Base-by-base conservation (phyloP, 2,113 vertebrate genomes). In the Danionella cerebrum region DNA sequence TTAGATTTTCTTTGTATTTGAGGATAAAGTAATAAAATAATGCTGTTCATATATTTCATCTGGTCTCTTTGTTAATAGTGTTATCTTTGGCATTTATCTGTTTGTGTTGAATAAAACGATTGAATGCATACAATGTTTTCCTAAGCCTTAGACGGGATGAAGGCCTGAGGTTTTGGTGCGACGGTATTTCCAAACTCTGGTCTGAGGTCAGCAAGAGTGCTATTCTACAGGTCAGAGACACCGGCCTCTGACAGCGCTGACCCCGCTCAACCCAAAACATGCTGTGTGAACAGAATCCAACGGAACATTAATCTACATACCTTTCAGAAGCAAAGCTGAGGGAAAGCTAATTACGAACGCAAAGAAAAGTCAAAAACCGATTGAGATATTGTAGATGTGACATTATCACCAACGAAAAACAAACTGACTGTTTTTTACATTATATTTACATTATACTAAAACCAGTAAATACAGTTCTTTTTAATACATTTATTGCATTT, bases 201-300 rank as follows among this genome's bases (percentile, higher is more conserved):
- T 29, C 19, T 36, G 27, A 35, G 35, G 60, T 31, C 59, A 36
- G 59, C 3, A 44, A 64, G 29, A 64, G 4, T 4, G 11, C 31
- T 7, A 22, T 2, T n/a, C 27, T 47, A 39, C 21, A 45, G 44
- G 25, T 5, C 42, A 31, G 18, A 60, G 22, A 60, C 36, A 60
- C 44, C 16, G 14, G 39, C 59, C 59, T 13, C 44, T 35, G 14
- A 50, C 42, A 11, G 42, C 10, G 38, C 39, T 64, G 60, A 64
- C 60, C 42, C 19, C 31, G 1, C 35, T 64, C 36, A 9, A 64
- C 41, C 10, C n/a, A 14, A 48, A 64, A 64, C 60, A 64, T 35
- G n/a, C n/a, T n/a, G n/a, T n/a, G n/a, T n/a, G n/a, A n/a, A n/a
- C n/a, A n/a, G n/a, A n/a, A n/a, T n/a, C n/a, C n/a, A n/a, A n/a